Conservation (phyloP, 2,888 invertebrate species). For the Coleophora deauratella region DNA sequence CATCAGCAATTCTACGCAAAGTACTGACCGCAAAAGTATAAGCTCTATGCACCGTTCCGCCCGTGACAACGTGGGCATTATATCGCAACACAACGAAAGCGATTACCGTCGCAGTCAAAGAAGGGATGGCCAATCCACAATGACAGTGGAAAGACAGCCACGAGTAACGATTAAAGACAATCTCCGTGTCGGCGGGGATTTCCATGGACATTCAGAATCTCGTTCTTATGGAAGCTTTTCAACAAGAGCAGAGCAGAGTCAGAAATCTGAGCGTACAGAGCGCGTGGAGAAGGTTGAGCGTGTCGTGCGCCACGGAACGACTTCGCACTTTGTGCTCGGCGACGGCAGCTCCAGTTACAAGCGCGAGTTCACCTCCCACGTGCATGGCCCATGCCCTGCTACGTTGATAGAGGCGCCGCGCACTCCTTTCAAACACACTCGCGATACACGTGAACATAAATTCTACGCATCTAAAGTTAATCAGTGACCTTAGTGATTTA, state of each 20-base stretch:
- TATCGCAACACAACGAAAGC: constrained; percentile 67
- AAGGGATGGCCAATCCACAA: constrained; percentile 70
- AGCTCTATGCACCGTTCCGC: constrained; percentile 85
- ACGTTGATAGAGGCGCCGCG: constrained; percentile 82
- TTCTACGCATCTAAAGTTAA: constrained; percentile 83
- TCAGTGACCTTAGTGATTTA: constrained; percentile 24
- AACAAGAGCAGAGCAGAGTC: constrained; percentile 53
- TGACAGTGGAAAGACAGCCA: constrained; percentile 75
- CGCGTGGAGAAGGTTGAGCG: constrained; percentile 76
- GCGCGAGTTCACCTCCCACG: constrained; percentile 82
- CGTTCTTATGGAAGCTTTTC: constrained; percentile 81
- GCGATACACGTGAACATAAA: constrained; percentile 89
- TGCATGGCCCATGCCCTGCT: constrained; percentile 86
- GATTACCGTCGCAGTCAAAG: constrained; percentile 50
- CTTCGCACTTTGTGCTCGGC: constrained; percentile 85
- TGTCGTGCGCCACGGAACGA: constrained; percentile 76
- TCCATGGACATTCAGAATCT: constrained; percentile 82
- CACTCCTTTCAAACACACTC: constrained; percentile 87
- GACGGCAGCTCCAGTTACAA: constrained; percentile 81
- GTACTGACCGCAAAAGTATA: constrained; percentile 82
- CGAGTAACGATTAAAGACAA: constrained; percentile 78
- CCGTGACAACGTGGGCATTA: constrained; percentile 65
- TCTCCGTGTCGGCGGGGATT: constrained; percentile 80
- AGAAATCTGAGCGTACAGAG: constrained; percentile 63
- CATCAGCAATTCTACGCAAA: constrained; percentile 77